These are phyloP conservation scores for Clarias fuscus DNA, from an alignment of 2,797 vertebrate species.

Conservation along the genomic window DNA sequence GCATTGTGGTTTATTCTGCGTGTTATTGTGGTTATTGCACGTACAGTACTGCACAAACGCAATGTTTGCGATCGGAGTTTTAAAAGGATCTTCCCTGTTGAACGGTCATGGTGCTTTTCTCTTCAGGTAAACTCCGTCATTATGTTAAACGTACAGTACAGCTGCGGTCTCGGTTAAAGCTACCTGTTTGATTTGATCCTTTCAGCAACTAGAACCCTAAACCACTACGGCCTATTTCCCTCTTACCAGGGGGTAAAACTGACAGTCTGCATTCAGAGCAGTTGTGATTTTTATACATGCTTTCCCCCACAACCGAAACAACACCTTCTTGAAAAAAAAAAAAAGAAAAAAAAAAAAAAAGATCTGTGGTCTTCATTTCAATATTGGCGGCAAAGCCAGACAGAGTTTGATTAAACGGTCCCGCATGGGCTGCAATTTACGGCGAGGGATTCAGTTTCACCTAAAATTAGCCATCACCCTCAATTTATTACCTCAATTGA, in stretches of 20 bases:
- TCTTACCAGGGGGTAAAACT: conserved; percentile 28
- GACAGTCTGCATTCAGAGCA: conserved; percentile 58
- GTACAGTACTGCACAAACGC: background rate
- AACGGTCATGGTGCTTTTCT: conserved; percentile 9
- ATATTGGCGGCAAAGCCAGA: conserved; percentile 71
- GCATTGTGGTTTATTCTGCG: background rate
- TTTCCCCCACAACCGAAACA: conserved; percentile 60
- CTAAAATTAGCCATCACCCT: conserved; percentile 98
- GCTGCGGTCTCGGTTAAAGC: conserved; percentile 26
- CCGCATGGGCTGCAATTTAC: conserved; percentile 89
- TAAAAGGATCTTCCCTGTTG: background rate
- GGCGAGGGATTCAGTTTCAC: conserved; percentile 89
- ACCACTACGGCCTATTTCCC: conserved; percentile 22
- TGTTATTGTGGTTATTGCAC: too few relatives aligned
- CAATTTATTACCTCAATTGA: conserved; percentile 96
- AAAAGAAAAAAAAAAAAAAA: conserved; percentile 70
- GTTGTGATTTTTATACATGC: conserved; percentile 54
- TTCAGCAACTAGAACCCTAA: conserved; percentile 20
- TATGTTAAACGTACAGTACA: conserved; percentile 11
- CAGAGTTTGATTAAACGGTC: conserved; percentile 82
- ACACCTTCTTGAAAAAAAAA: conserved; percentile 68
- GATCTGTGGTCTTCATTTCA: conserved; percentile 65
- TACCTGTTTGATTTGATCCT: conserved; percentile 8
- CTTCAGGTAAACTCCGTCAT: conserved; percentile 19
- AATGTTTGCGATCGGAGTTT: background rate